These are phyloP conservation scores for Acronicta leporina DNA, from an alignment of 2,888 invertebrate genomes.

Conservation along the genomic window DNA sequence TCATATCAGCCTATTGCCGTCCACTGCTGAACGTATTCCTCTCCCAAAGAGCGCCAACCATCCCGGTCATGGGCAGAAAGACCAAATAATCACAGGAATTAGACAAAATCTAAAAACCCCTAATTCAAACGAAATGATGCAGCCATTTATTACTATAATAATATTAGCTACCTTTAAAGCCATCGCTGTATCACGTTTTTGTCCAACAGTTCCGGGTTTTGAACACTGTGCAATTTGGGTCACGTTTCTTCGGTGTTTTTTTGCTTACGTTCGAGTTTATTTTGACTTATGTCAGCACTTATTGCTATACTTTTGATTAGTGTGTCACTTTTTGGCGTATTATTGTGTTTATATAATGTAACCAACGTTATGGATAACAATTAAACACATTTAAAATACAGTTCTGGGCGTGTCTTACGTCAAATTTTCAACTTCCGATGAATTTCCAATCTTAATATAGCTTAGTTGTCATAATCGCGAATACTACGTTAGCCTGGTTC, in stretches of 20 bases:
- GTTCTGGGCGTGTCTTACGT: too few species aligned
- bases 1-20: too few species aligned
- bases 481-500: too few species aligned
- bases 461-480: too few species aligned
- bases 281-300: constrained; percentile 39
- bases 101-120: constrained; percentile 1
- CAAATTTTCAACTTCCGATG: too few species aligned
- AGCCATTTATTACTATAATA: constrained; percentile 4
- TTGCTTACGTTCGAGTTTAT: constrained; percentile 24
- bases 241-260: constrained; percentile 34
- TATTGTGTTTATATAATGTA: constrained; percentile 7
- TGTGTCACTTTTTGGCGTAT: constrained; percentile 12
- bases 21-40: too few species aligned
- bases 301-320: constrained; percentile 6
- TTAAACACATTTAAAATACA: too few species aligned
- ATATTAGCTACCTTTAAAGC: constrained; percentile 16
- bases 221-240: constrained; percentile 38
- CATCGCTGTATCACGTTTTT: constrained; percentile 14
- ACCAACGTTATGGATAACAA: background rate
- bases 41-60: too few species aligned
- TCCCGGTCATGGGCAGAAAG: too few species aligned
- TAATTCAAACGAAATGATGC: background rate
- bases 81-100: background rate
- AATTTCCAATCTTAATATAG: too few species aligned
- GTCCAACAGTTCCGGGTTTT: constrained; percentile 45